Evolutionary conservation across 2,888 invertebrate genomes (phyloP), one percentile per base, ranked within the genome.

Genomic region (Clepsis dumicolana): DNA sequence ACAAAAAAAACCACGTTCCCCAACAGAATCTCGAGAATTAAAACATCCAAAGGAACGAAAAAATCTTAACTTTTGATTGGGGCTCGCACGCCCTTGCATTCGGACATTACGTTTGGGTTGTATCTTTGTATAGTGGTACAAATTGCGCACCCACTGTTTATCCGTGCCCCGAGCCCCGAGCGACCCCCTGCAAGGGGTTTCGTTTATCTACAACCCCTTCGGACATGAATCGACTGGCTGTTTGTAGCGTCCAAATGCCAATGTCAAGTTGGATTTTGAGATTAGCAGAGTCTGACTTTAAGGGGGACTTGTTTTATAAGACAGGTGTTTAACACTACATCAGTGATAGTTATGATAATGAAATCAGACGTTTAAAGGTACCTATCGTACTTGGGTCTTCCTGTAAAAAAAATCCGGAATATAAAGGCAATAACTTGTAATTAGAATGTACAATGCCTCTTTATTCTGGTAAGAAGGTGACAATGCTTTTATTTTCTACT

Each of bases 101-200:
- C 75, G 74, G 73, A 73, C 75, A 70, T 70, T 66, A 61, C 71
- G 72, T 71, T 70, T 71, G 74, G 76, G 74, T 80, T 88, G 87
- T 83, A 83, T 89, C 88, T 90, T 91, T 89, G 87, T 88, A 81
- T 85, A 84, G 87, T 80, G 80, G 84, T 88, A 93, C 93, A 93
- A 93, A 93, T 93, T 91, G 92, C 85, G 84, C 89, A 80, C 86
- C 90, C 89, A 84, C 87, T 93, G 91, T 93, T 91, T 91, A 90
- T 89, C 90, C 89, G 65, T 79, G 65, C 77, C 81, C 76, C 89
- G 65, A 79, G 65, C 77, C 81, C 76, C 85, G 80, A 48, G 21
- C 48, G 18, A 44, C 48, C 48, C 41, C 21, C 80, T 86, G 89
- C 90, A 88, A 59, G 85, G 80, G 80, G 80, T 77, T 82, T 86